phyloP scores from a whole-genome alignment of 2,113 vertebrate species.

The Odontesthes bonariensis region DNA sequence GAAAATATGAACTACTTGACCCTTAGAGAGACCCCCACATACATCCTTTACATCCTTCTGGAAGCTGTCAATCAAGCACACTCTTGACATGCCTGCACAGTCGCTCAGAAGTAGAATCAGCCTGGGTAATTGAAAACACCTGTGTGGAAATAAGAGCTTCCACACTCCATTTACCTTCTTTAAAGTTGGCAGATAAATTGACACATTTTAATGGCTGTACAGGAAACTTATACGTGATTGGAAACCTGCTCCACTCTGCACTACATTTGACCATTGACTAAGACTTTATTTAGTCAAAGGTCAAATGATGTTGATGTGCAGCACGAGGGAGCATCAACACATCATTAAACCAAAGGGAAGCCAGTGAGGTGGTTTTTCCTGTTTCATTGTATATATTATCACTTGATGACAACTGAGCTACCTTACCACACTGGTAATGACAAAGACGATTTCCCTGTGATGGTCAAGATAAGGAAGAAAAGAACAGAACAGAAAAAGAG shows the following conservation, averaged over 20 bases:
- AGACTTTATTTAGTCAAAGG: not conserved
- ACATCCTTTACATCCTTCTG: not conserved
- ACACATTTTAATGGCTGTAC: not conserved
- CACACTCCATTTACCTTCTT: not conserved
- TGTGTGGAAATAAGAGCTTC: not conserved
- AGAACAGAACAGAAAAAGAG: no score
- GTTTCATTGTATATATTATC: not conserved
- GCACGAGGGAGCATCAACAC: not conserved
- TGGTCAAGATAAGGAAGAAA: no score
- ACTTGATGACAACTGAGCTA: no score
- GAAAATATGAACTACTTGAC: not conserved
- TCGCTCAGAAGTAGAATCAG: not conserved
- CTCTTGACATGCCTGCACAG: conserved; percentile 9
- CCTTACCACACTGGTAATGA: no score
- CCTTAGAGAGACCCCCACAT: not conserved
- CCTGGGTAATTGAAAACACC: conserved; percentile 23
- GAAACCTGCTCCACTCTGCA: not conserved
- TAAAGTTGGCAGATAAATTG: conserved; percentile 1
- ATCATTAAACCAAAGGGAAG: not conserved
- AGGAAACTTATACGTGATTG: not conserved
- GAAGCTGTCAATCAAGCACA: not conserved
- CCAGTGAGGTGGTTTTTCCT: not conserved
- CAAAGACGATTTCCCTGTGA: no score
- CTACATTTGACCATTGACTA: not conserved
- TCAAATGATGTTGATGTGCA: not conserved